A percentile compares a stretch with the other conserved stretches of the same genome.
phyloP scores from a whole-genome alignment of 2,888 invertebrate genomes.

The Cheilosia scutellata region DNA sequence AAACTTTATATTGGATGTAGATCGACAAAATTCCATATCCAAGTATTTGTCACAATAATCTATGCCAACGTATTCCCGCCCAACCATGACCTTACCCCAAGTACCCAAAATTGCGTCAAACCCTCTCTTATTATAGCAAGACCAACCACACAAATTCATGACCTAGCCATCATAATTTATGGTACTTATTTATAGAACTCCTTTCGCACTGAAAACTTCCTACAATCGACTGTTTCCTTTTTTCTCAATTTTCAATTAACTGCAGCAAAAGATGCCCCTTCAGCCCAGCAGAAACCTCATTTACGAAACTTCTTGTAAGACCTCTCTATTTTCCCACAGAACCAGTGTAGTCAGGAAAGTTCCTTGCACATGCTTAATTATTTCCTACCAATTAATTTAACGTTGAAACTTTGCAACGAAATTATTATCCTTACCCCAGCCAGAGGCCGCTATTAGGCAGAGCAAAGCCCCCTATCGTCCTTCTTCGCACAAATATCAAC shows the following conservation, averaged over 20 bases:
- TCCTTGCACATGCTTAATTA: conserved; percentile 72
- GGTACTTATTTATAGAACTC: not conserved
- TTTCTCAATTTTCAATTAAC: conserved; percentile 26
- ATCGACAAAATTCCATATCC: too few relatives aligned
- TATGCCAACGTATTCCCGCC: too few relatives aligned
- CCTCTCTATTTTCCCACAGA: conserved; percentile 23
- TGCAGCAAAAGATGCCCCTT: not conserved
- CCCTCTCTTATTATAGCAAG: too few relatives aligned
- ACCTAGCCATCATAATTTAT: too few relatives aligned
- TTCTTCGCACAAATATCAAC: conserved; percentile 22
- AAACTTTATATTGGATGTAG: too few relatives aligned
- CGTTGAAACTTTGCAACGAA: conserved; percentile 70
- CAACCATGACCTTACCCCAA: too few relatives aligned
- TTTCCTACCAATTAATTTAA: conserved; percentile 76
- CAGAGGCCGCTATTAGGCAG: conserved; percentile 48
- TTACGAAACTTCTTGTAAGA: conserved; percentile 36
- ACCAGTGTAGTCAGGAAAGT: conserved; percentile 49
- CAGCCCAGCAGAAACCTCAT: conserved; percentile 24
- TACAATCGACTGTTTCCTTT: not conserved
- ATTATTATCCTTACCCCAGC: conserved; percentile 58
- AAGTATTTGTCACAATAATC: too few relatives aligned
- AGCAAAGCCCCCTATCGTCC: not conserved
- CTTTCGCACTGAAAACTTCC: not conserved
- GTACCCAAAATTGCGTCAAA: too few relatives aligned
- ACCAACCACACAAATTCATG: too few relatives aligned